Evolutionary conservation across 2,888 invertebrate genomes (phyloP), one percentile per base, ranked within the genome.

Genomic region (Brachypalpus laphriformis): DNA sequence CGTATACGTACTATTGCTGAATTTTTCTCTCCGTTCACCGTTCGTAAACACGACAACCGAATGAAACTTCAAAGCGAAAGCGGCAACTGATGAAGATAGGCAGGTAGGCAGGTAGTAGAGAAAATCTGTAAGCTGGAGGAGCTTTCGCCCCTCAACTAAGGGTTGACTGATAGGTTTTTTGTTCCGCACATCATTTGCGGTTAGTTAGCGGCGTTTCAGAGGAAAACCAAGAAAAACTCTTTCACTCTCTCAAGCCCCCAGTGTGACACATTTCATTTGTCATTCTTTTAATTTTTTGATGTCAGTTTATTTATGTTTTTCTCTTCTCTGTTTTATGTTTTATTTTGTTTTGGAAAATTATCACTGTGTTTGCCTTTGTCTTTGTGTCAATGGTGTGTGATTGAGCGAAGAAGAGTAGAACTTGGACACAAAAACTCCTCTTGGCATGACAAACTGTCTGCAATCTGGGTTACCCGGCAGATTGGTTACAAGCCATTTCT

Each of bases 391-490:
- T 85, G 66, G 51, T 80, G 25, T 25, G 25, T 25, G 80, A 80
- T 80, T 85, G 80, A 70, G 65, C 63, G 51, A 63, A 18, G n/a
- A 22, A 45, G 8, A 20, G 7, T 9, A 31, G n/a, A 56, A 40
- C 18, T 51, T 57, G 57, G 65, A 34, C 59, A 61, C 42, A 63
- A 42, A 70, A 85, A 75, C 65, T 70, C 34, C 70, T 75, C 70
- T 75, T 85, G 83, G 83, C 80, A 85, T 85, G 80, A 85, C 80
- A 85, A 80, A 80, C 74, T 80, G 80, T 49, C 80, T 70, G 75
- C 80, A 80, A 85, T 85, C 45, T 80, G 49, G 80, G 83, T 75
- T 85, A 83, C 63, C 63, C 66, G 66, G 61, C 72, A 78, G 66
- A 82, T 82, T 82, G 82, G 72, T 82, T 77, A 83, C 83, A 78